Percentiles rank a stretch among this genome's conserved stretches.
Conservation (phyloP, 1,140 invertebrate species). For the Leptinotarsa defecta region DNA sequence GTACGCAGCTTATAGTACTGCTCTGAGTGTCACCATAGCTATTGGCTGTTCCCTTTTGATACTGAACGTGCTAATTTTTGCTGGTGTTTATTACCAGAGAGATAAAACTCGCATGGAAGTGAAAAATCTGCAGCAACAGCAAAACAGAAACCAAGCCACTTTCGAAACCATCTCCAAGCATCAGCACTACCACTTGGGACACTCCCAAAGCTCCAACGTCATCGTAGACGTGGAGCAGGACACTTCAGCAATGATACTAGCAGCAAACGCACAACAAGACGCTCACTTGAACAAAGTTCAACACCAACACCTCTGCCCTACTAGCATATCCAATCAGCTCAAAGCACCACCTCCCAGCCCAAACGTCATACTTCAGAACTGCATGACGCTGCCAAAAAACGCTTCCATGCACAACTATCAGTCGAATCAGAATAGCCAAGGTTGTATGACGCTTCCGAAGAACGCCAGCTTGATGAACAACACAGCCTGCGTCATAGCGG, state of each 20-base stretch:
- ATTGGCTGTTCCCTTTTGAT: conserved; percentile 86
- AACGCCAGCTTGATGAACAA: conserved; percentile 63
- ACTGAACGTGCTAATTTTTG: conserved; percentile 85
- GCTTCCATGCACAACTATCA: conserved; percentile 41
- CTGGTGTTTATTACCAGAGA: conserved; percentile 83
- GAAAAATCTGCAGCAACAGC: conserved; percentile 72
- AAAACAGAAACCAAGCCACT: conserved; percentile 72
- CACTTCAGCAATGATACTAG: conserved; percentile 69
- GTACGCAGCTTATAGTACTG: conserved; percentile 80
- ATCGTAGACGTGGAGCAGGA: conserved; percentile 82
- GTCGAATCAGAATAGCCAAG: conserved; percentile 54
- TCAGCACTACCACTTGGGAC: conserved; percentile 69
- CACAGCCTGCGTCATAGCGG: conserved; percentile 60
- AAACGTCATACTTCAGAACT: conserved; percentile 63
- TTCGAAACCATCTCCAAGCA: conserved; percentile 72
- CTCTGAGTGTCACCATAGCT: conserved; percentile 83
- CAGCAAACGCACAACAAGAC: conserved; percentile 59
- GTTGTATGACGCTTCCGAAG: conserved; percentile 65
- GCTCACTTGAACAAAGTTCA: conserved; percentile 54
- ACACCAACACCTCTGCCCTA: conserved; percentile 64
- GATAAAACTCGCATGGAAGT: conserved; percentile 81
- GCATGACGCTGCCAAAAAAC: conserved; percentile 69
- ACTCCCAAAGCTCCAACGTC: conserved; percentile 71
- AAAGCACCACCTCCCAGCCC: conserved; percentile 65
- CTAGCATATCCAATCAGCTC: conserved; percentile 63